Evolutionary conservation across 2,888 invertebrate species (phyloP).

Genomic region (Tiphia femorata): DNA sequence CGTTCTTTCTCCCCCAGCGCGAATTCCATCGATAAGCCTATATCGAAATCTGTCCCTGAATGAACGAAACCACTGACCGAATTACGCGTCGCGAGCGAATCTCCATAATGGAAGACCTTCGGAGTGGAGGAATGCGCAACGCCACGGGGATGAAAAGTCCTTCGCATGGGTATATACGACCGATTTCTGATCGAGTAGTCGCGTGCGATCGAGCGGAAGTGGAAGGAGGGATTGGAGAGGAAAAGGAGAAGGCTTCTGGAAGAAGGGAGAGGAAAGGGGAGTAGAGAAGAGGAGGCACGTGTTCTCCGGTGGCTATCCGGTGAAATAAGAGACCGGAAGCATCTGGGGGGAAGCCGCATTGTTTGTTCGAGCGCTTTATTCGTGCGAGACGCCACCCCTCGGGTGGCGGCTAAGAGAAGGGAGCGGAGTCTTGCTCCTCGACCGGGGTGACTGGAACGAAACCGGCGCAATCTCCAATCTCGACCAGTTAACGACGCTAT

Average conservation of each 20-base stretch:
- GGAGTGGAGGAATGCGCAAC: too few relatives aligned
- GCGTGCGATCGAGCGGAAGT: too few relatives aligned
- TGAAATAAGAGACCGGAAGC: constrained; percentile 69
- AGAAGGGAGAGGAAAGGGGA: constrained; percentile 24
- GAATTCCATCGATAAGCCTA: too few relatives aligned
- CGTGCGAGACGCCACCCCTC: constrained; percentile 24
- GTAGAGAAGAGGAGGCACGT: constrained; percentile 58
- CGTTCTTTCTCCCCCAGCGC: too few relatives aligned
- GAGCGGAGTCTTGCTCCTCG: constrained; percentile 30
- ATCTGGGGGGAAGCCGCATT: constrained; percentile 66
- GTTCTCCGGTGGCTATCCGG: constrained; percentile 59
- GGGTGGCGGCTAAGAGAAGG: constrained; percentile 11
- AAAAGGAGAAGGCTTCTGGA: constrained; percentile 20
- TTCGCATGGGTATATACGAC: too few relatives aligned
- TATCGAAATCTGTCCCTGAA: too few relatives aligned
- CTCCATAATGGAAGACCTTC: too few relatives aligned
- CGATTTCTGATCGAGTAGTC: too few relatives aligned
- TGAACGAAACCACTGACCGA: too few relatives aligned
- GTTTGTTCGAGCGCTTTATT: constrained; percentile 62
- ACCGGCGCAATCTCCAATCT: too few relatives aligned
- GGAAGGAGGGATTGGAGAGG: not conserved
- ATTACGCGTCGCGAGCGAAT: too few relatives aligned
- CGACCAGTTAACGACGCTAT: too few relatives aligned
- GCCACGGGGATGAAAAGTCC: not conserved
- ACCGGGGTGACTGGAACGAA: constrained; percentile 37